Percentiles rank a stretch among this genome's conserved stretches.
These are phyloP conservation scores for Astreopora myriophthalma DNA, from an alignment of 64 coral and sea anemone genomes.

Conservation along the genomic window DNA sequence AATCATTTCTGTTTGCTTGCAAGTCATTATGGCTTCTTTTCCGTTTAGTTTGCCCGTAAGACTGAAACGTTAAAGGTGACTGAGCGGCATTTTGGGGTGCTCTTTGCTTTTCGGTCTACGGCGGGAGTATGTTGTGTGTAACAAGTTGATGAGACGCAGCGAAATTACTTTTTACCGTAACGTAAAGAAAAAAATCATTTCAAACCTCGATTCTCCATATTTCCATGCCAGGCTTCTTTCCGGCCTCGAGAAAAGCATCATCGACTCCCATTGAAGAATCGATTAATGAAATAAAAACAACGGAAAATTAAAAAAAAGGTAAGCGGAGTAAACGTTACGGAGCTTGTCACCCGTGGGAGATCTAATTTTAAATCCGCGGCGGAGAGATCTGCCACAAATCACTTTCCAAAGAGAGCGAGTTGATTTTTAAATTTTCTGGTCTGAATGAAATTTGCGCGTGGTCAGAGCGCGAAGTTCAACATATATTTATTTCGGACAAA, in stretches of 20 bases:
- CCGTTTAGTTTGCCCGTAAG: too few species aligned
- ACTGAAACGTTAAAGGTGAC: too few species aligned
- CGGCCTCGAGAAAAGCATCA: conserved; percentile 83
- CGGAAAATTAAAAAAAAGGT: not conserved
- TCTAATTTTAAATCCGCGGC: too few species aligned
- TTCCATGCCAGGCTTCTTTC: conserved; percentile 78
- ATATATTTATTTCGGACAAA: not conserved
- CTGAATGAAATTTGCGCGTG: not conserved
- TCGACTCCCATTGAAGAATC: conserved; percentile 75
- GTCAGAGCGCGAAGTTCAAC: conserved; percentile 9
- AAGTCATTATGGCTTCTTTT: too few species aligned
- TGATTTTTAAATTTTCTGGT: not conserved
- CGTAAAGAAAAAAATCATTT: not conserved
- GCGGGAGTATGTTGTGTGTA: too few species aligned
- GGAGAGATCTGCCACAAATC: too few species aligned
- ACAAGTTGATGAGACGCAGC: not conserved
- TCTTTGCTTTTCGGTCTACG: too few species aligned
- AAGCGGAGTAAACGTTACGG: not conserved
- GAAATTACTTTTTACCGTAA: not conserved
- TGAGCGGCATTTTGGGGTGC: too few species aligned
- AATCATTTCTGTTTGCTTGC: too few species aligned
- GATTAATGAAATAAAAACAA: not conserved
- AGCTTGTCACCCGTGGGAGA: not conserved
- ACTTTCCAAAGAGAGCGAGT: not conserved
- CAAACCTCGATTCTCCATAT: conserved; percentile 96